phyloP scores from a whole-genome alignment of 1,140 invertebrate genomes.

The Matsumurasca onukii region DNA sequence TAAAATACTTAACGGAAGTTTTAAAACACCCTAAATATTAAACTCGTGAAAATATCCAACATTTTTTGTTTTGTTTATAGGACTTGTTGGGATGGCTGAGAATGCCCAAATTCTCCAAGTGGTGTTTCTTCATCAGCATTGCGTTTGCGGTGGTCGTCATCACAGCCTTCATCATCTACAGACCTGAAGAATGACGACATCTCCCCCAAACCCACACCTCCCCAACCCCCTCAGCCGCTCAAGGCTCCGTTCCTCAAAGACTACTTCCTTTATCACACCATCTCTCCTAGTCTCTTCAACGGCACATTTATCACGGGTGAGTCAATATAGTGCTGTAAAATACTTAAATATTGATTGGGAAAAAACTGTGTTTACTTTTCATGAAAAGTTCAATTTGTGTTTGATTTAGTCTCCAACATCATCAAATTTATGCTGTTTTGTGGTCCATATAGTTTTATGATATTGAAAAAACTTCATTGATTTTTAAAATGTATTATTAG shows the following conservation, averaged over 20 bases:
- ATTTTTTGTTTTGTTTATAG: no score
- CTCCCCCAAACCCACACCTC: neutral
- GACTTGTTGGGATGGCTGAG: constrained; percentile 2
- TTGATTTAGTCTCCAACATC: no score
- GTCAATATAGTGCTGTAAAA: neutral
- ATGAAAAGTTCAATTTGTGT: no score
- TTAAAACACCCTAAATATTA: no score
- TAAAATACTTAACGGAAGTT: no score
- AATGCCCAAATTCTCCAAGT: constrained; percentile 10
- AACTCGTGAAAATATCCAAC: no score
- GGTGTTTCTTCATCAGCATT: constrained; percentile 13
- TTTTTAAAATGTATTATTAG: no score
- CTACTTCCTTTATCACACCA: constrained; percentile 12
- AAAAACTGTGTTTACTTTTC: no score
- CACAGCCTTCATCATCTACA: constrained; percentile 15
- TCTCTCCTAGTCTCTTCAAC: neutral
- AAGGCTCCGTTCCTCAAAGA: constrained; percentile 12
- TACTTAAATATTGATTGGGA: no score
- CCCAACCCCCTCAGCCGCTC: neutral
- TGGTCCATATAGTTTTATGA: no score
- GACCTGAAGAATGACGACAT: neutral
- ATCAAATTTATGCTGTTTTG: no score
- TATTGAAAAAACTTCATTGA: no score
- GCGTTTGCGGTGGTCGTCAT: constrained; percentile 7
- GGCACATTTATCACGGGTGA: constrained; percentile 7